Percentiles rank a stretch among this genome's conserved stretches.
Evolutionary conservation across 2,888 invertebrate genomes (phyloP).

Genomic region (Ariolimax columbianus): DNA sequence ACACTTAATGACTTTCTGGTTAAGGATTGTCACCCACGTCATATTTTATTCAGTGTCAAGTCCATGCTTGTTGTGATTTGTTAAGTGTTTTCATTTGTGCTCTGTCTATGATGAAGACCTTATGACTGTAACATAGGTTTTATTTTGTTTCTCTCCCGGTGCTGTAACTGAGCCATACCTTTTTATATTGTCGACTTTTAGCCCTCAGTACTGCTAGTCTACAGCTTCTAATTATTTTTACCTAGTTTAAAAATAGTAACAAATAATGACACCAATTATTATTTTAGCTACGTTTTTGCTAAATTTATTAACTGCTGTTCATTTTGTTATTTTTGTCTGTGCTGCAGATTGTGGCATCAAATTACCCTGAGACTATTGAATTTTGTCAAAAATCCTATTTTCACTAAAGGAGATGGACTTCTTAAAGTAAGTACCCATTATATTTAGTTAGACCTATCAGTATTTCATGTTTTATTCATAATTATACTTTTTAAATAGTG

Average conservation of each 20-base stretch:
- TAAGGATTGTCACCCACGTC: too few species aligned
- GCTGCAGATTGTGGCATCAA: constrained; percentile 93
- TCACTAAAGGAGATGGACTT: constrained; percentile 85
- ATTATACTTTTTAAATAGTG: background rate
- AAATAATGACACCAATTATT: too few species aligned
- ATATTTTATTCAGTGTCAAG: background rate
- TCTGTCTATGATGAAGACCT: too few species aligned
- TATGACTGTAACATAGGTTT: too few species aligned
- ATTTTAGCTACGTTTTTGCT: too few species aligned
- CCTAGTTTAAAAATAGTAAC: too few species aligned
- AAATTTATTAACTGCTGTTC: background rate
- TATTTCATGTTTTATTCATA: background rate
- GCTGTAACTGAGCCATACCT: too few species aligned
- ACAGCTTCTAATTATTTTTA: too few species aligned
- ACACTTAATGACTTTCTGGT: too few species aligned
- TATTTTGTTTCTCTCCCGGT: too few species aligned
- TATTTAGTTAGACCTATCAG: background rate
- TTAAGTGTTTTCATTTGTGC: background rate
- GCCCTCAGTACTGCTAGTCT: too few species aligned
- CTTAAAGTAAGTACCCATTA: constrained; percentile 65
- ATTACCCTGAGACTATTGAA: constrained; percentile 89
- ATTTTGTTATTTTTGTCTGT: background rate
- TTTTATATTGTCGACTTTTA: too few species aligned
- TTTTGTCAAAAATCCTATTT: constrained; percentile 88
- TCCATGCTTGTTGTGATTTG: background rate